Base-by-base conservation (phyloP, 2,113 vertebrate species). In the Acanthochromis polyacanthus region DNA sequence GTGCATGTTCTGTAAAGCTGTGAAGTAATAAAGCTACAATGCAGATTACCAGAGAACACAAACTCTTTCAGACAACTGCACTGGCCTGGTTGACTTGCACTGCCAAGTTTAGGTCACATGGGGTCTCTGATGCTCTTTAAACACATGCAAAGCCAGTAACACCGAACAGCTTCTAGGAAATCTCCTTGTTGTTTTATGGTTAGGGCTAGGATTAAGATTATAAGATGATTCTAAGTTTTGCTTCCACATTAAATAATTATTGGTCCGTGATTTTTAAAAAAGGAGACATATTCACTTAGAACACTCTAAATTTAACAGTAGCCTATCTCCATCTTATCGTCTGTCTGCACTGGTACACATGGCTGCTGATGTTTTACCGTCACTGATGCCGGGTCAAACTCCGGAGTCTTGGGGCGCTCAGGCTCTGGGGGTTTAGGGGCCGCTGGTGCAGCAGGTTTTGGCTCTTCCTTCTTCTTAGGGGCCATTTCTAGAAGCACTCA, bases 391-490 rank as follows among this genome's bases (percentile, higher is more conserved):
- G 96, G 93, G 84, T 98, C 96, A 67, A 99, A 99, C 10, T 69
- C 73, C 30, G 92, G 93, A 53, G 90, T 93, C 86, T 92, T 93
- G 12, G 92, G 89, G 19, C 81, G 89, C 64, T 89, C 91, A 0
- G 92, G 92, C 87, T 92, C 92, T 1, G 93, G 90, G 0, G 95
- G 91, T 53, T 97, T 97, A 0, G 96, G 86, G 0, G 95, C 89
- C 0, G 94, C 79, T 15, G 89, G 91, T 0, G 95, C 85, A 8
- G 87, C 95, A 0, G 96, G 90, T 71, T 98, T 97, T 5, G 96
- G 94, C 0, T 99, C 97, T 28, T 98, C 97, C 74, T 99, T 99
- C 94, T 98, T 99, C 90, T 98, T 99, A 3, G 97, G 97, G 58
- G 97, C 92, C 97, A 98, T 98, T 63, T 57, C 45, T 53, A 69